Base-by-base conservation (phyloP, 2,113 vertebrate genomes). In the Dipodomys stephensi region DNA sequence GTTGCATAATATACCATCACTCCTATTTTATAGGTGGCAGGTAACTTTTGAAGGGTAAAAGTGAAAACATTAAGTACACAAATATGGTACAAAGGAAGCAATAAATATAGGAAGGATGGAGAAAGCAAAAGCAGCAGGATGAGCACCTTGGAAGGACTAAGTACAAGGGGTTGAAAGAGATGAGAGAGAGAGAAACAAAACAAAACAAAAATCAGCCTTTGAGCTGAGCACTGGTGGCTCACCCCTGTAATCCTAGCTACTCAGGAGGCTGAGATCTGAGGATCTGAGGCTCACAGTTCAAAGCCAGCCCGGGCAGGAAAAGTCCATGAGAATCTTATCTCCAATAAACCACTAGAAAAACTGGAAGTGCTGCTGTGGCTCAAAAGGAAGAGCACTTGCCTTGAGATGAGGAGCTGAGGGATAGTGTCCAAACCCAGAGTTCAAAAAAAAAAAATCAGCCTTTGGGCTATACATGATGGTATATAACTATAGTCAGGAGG, bases 371-470 rank as follows among this genome's bases (percentile, higher is more conserved):
- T 39, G 39, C 39, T 39, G 39, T 39, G 39, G 39, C 39, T 39
- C 39, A 39, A 39, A 5, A 0, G 5, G 39, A 6, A 39, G 39
- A 39, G 35, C 5, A 39, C 39, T 39, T 39, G 39, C 39, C 39
- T 39, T 39, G 39, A 39, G 39, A 39, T 39, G 39, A 39, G 6
- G 39, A 39, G 39, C 39, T 39, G 39, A 39, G 39, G 39, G 39
- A 39, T 6, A 39, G 39, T 6, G 5, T 5, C 39, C 39, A 39
- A 39, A 39, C 39, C 39, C 39, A 39, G 39, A 39, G 39, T 39
- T 39, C 49, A 57, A 92, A 90, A 79, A 83, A 83, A 74, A 49
- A 73, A 82, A 88, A 87, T 72, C 65, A 72, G 32, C 20, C 35
- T 15, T 27, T 35, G 80, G 6, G 16, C 49, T 20, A 27, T n/a